Evolutionary conservation across 2,888 invertebrate species (phyloP), one percentile per base, ranked within the genome.

Genomic region (Lasius fuliginosus): DNA sequence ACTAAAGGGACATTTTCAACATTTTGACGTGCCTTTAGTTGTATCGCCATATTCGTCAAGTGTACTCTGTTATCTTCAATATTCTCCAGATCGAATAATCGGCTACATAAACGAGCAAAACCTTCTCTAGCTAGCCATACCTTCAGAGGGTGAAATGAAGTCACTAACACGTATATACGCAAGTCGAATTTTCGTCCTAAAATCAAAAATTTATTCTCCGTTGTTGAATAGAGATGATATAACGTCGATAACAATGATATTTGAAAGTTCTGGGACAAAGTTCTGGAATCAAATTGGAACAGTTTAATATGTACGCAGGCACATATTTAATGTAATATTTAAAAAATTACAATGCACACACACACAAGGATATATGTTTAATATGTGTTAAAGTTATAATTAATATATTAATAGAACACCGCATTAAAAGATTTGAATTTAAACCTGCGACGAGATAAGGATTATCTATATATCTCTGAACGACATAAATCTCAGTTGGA

Each of bases 151-250:
- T 92, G 92, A 84, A 95, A 95, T 40, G 96, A 96, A 67, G 96
- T 96, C 36, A 96, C 96, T 62, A 96, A 94, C 8, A 96, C 96
- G 93, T 96, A 97, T 85, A 96, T 95, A 11, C 96, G 93, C n/a
- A 97, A 94, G 92, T 96, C 96, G 92, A 96, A 97, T 93, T 97
- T 96, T 89, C 96, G 95, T 0, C 96, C 96, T 81, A 95, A 95
- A 85, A 96, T 27, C 60, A 60, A 18, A 12, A 6, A 93, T 81
- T 76, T 40, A 15, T 53, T 6, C 40, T 23, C 62, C 6, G 18
- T 49, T 33, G 1, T 33, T 33, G 33, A 49, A 23, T 33, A 15
- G 46, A 64, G 5, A 49, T 58, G 30, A 33, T 23, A 23, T 23
- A 23, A 23, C 23, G 23, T 23, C 23, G 3, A n/a, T 27, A 27